These are phyloP conservation scores for Acropora tenuis DNA, from an alignment of 64 coral and sea anemone genomes.

Conservation along the genomic window DNA sequence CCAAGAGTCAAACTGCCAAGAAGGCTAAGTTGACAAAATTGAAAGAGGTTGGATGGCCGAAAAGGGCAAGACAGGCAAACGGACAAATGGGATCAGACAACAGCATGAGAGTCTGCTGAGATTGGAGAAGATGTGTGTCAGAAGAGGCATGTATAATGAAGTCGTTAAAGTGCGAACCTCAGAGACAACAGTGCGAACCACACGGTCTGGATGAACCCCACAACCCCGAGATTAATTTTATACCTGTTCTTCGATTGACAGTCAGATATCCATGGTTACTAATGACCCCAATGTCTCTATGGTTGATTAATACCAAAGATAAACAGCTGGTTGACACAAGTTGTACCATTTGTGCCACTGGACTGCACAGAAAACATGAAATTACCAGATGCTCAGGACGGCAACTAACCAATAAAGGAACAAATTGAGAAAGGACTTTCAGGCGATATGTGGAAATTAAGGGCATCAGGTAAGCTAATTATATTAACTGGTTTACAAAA, in stretches of 20 bases:
- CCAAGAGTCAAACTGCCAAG: slow-evolving; percentile 12
- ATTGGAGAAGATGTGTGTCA: slow-evolving; percentile 21
- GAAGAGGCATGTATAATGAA: slow-evolving; percentile 8
- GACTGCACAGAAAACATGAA: too few species aligned
- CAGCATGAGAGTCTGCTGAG: background rate
- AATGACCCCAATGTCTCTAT: background rate
- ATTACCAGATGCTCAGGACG: too few species aligned
- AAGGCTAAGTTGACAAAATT: slow-evolving; percentile 23
- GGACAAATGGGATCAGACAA: background rate
- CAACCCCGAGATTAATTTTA: background rate
- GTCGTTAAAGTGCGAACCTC: slow-evolving; percentile 32
- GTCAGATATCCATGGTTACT: too few species aligned
- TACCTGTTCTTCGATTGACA: too few species aligned
- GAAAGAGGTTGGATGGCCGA: slow-evolving; percentile 13
- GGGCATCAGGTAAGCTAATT: too few species aligned
- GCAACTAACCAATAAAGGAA: too few species aligned
- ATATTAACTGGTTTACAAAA: too few species aligned
- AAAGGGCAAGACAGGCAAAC: slow-evolving; percentile 15
- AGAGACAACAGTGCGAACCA: slow-evolving; percentile 46
- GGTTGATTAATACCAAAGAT: too few species aligned
- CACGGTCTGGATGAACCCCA: slow-evolving; percentile 27
- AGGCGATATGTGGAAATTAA: too few species aligned
- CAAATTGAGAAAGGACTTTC: too few species aligned
- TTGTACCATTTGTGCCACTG: too few species aligned
- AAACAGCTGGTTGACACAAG: too few species aligned